A percentile compares a stretch with the other conserved stretches of the same genome.
These are phyloP conservation scores for Drosophila eugracilis DNA, from an alignment of 1,140 invertebrate species.

Conservation along the genomic window DNA sequence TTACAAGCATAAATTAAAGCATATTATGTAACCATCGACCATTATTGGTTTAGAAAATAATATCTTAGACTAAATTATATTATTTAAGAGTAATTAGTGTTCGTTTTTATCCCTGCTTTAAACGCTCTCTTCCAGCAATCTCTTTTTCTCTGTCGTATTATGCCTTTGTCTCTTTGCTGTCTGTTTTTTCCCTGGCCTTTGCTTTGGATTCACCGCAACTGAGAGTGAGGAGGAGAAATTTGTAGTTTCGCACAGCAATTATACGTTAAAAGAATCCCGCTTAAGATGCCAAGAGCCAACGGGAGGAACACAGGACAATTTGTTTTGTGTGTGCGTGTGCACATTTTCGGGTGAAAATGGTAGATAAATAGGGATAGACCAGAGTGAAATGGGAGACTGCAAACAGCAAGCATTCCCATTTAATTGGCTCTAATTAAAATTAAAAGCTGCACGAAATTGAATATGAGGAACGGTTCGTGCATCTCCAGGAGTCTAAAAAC, in stretches of 20 bases:
- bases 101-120: slow-evolving; percentile 1
- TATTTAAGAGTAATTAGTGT: slow-evolving; percentile 13
- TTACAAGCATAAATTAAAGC: too few species aligned
- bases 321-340: slow-evolving; percentile 73
- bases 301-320: slow-evolving; percentile 65
- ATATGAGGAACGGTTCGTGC: slow-evolving; percentile 53
- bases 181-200: slow-evolving; percentile 4
- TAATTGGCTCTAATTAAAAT: slow-evolving; percentile 81
- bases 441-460: slow-evolving; percentile 73
- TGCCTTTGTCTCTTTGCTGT: slow-evolving; percentile 38
- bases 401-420: slow-evolving; percentile 41
- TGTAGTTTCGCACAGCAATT: slow-evolving; percentile 63
- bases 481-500: background rate
- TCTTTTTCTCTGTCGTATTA: background rate
- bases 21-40: too few species aligned
- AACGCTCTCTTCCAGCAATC: slow-evolving; percentile 4
- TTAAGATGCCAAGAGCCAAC: slow-evolving; percentile 46
- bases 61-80: background rate
- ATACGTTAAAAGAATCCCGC: slow-evolving; percentile 49
- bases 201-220: slow-evolving; percentile 14
- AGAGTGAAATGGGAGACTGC: background rate
- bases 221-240: slow-evolving; percentile 40
- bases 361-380: slow-evolving; percentile 11
- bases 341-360: slow-evolving; percentile 38
- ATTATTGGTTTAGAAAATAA: too few species aligned